A percentile compares a stretch with the other conserved stretches of the same genome.
Conservation (phyloP, 2,113 vertebrate genomes). For the Toxotes chatareus region DNA sequence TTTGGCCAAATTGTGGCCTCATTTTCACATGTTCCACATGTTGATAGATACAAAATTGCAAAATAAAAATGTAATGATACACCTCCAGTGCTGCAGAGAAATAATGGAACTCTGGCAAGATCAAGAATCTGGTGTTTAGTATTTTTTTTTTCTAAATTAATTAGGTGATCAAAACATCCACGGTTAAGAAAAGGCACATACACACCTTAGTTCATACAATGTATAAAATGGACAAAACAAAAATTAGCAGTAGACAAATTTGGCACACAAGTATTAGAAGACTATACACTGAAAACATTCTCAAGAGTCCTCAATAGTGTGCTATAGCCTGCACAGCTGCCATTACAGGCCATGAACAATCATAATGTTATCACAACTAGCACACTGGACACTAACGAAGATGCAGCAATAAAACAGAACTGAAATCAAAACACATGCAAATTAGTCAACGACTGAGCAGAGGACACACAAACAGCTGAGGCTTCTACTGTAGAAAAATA, state of each 20-base stretch:
- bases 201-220: constrained; percentile 16
- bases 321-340: constrained; percentile 22
- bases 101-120: constrained; percentile 1
- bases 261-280: constrained; percentile 27
- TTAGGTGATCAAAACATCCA: constrained; percentile 14
- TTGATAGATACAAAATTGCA: constrained; percentile 15
- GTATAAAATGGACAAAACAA: constrained; percentile 41
- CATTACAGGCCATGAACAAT: constrained; percentile 37
- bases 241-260: constrained; percentile 23
- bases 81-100: constrained; percentile 18
- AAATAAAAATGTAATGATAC: constrained; percentile 17
- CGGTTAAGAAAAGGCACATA: constrained; percentile 55
- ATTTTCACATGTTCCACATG: constrained; percentile 31
- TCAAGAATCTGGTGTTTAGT: background rate
- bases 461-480: background rate
- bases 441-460: constrained; percentile 1
- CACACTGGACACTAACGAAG: background rate
- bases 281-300: constrained; percentile 52
- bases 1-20: constrained; percentile 12
- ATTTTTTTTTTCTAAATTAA: constrained; percentile 4
- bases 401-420: background rate
- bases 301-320: constrained; percentile 9
- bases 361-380: constrained; percentile 7
- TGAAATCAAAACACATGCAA: constrained; percentile 27
- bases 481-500: constrained; percentile 46